phyloP scores from a whole-genome alignment of 2,797 vertebrate genomes.

The Malacoctenus gilli region DNA sequence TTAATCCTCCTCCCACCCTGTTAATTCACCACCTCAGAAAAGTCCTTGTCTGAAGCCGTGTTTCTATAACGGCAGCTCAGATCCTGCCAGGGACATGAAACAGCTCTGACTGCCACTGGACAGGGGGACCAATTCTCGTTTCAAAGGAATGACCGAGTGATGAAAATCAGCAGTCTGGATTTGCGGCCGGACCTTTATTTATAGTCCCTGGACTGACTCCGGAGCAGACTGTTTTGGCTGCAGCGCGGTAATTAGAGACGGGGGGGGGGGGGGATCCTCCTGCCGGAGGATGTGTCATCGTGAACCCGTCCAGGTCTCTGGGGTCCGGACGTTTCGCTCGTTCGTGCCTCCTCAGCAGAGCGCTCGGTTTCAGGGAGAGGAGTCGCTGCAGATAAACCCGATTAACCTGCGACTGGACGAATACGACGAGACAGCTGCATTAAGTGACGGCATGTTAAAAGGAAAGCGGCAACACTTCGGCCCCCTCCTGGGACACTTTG shows the following conservation, averaged over 20 bases:
- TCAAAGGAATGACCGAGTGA: conserved; percentile 2
- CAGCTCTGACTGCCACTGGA: not conserved
- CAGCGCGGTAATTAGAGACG: conserved; percentile 48
- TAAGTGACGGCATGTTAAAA: not conserved
- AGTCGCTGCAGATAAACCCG: not conserved
- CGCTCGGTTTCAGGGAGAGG: not conserved
- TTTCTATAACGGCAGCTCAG: too few relatives aligned
- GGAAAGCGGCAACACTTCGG: not conserved
- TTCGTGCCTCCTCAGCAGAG: not conserved
- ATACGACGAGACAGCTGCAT: not conserved
- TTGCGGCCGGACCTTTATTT: conserved; percentile 23
- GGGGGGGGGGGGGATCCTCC: conserved; percentile 33
- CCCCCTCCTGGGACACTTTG: not conserved
- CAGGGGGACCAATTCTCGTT: not conserved
- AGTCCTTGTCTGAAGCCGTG: too few relatives aligned
- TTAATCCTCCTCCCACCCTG: too few relatives aligned
- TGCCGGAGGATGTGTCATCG: conserved; percentile 22
- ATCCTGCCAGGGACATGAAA: not conserved
- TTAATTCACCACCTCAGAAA: too few relatives aligned
- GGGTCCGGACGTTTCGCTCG: not conserved
- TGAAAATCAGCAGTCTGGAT: conserved; percentile 2
- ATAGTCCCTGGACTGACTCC: conserved; percentile 7
- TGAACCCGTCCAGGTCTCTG: conserved; percentile 1
- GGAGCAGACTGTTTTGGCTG: conserved; percentile 57
- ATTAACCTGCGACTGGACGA: not conserved